Base-by-base conservation (phyloP, 2,797 vertebrate species). In the Sebastolobus alascanus region DNA sequence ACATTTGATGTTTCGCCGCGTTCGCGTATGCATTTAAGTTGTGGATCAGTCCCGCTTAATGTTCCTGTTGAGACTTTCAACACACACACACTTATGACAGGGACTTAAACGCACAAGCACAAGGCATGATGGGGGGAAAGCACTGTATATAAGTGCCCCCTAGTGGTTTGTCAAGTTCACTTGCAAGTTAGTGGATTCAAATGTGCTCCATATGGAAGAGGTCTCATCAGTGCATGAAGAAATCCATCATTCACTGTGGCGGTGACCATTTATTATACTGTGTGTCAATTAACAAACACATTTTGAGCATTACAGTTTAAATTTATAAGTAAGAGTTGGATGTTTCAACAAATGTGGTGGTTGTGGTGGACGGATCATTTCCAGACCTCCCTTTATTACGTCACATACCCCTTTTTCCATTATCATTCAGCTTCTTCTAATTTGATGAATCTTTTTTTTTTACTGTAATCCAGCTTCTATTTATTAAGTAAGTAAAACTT, bases 101-200 rank as follows among this genome's bases (percentile, higher is more conserved):
- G 35, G 61, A 83, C 83, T 86, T 77, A 13, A 63, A 79, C 65
- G 73, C 59, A 68, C 13, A 75, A 59, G 80, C 56, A 60, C 38
- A 43, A 65, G 40, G 54, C 73, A n/a, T 50, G 29, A 54, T 56
- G n/a, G 31, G 63, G 52, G 18, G 13, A 22, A 79, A 91, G 75
- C 29, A 84, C 80, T 94, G 94, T 94, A 80, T 94, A 35, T 80
- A 94, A 92, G 92, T 91, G 94, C 94, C 94, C 93, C 90, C 95
- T 95, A 92, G 94, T 95, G 95, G 95, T 73, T 80, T 81, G 25
- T 69, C 16, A 29, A 79, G 83, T 72, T 84, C 67, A 88, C 81
- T 67, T 8, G 70, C 70, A 77, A 29, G 37, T 63, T 40, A 68
- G 66, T 74, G 25, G 69, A 54, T 67, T 55, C 1, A 68, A 80